Percentiles rank a stretch among this genome's conserved stretches.
Evolutionary conservation across 2,888 invertebrate species (phyloP).

Genomic region (Drosophila siamana): DNA sequence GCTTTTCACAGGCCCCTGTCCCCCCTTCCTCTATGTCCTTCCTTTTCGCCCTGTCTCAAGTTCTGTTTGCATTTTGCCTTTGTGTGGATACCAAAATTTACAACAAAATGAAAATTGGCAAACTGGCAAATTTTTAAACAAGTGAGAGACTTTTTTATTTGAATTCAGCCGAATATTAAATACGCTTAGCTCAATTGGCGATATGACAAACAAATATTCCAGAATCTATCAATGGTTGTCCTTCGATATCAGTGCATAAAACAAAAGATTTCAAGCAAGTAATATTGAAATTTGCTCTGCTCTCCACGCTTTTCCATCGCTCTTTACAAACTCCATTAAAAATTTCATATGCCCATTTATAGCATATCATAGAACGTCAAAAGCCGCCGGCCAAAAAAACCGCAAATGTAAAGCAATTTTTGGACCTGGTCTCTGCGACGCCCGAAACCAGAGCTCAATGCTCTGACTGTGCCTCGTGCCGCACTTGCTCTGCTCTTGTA

Average conservation of each 20-base stretch:
- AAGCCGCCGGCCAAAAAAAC: conserved; percentile 38
- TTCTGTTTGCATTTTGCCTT: conserved; percentile 43
- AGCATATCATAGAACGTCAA: conserved; percentile 18
- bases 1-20: conserved; percentile 11
- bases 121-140: conserved; percentile 66
- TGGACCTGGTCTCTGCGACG: conserved; percentile 26
- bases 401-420: conserved; percentile 56
- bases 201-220: too few relatives aligned
- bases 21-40: background rate
- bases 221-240: too few relatives aligned
- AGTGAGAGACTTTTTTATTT: conserved; percentile 3
- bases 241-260: too few relatives aligned
- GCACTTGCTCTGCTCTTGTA: conserved; percentile 1
- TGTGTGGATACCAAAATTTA: conserved; percentile 40
- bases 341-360: background rate
- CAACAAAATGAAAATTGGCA: conserved; percentile 55
- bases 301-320: too few relatives aligned
- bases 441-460: conserved; percentile 21
- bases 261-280: too few relatives aligned
- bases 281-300: too few relatives aligned
- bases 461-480: background rate
- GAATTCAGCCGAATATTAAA: background rate
- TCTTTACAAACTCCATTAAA: too few relatives aligned
- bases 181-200: background rate
- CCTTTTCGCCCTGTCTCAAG: background rate